phyloP scores from a whole-genome alignment of 2,888 invertebrate species.

The Carpatolechia fugitivella region DNA sequence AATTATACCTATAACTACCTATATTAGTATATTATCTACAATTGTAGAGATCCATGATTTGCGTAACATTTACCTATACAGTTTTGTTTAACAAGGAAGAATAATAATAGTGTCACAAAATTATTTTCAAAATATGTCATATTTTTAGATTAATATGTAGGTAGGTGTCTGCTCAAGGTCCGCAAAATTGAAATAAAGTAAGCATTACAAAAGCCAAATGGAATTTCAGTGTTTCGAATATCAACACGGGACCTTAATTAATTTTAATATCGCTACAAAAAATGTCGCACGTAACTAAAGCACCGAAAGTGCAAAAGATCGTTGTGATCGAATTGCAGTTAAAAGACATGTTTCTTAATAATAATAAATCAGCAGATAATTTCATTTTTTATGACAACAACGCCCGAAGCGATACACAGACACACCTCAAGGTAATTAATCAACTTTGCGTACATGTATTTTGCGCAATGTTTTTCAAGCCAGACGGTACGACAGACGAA shows the following conservation, averaged over 20 bases:
- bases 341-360: constrained; percentile 14
- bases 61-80: too few relatives aligned
- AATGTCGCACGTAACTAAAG: not conserved
- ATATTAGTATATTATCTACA: too few relatives aligned
- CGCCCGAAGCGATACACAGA: constrained; percentile 22
- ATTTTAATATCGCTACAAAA: constrained; percentile 1
- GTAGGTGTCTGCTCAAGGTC: too few relatives aligned
- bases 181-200: not conserved
- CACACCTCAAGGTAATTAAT: constrained; percentile 26
- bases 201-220: not conserved
- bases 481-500: constrained; percentile 10
- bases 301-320: not conserved
- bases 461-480: constrained; percentile 19
- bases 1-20: too few relatives aligned
- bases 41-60: too few relatives aligned
- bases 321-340: constrained; percentile 8
- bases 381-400: constrained; percentile 20
- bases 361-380: constrained; percentile 20
- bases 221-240: not conserved
- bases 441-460: constrained; percentile 20
- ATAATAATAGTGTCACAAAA: too few relatives aligned
- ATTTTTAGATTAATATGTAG: too few relatives aligned
- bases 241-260: not conserved
- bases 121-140: too few relatives aligned
- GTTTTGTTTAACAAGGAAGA: too few relatives aligned